Base-by-base conservation (phyloP, 2,797 vertebrate species). In the Sitta carolinensis region DNA sequence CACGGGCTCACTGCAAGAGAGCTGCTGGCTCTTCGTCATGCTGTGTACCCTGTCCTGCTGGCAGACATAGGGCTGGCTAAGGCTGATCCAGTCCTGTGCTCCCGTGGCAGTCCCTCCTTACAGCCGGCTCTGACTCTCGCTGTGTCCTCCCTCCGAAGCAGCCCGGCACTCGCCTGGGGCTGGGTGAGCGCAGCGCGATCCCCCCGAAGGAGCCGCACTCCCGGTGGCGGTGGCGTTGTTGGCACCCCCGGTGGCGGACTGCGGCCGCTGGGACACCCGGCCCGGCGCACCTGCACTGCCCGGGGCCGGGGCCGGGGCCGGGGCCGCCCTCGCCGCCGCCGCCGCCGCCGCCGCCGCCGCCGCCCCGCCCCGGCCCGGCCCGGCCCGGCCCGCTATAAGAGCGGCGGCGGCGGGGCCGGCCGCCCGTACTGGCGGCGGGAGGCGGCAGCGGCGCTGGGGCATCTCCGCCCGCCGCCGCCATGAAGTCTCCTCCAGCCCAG, bases 401-500 rank as follows among this genome's bases (percentile, higher is more conserved):
- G 13, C 32, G 21, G 42, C 13, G 32, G 54, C 13, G 30, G 57
- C 30, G 15, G 47, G 1, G 13, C 19, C 0, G 4, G 4, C 16
- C 52, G 51, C 30, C 15, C 4, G 4, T 5, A 67, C 47, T 64
- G 81, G 67, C 57, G 47, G 67, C 30, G 38, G 51, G 57, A 83
- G 66, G 66, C 13, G 20, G 36, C 9, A 16, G 72, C 23, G 12
- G 76, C 2, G 29, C 36, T 14, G 18, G 75, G 36, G 32, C 19
- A 20, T 52, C 66, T 32, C 34, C 2, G 42, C 57, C 29, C 13
- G 43, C 27, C 6, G 34, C 47, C 32, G 20, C 84, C 89, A 98
- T 98, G 97, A 98, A 97, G 78, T 84, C 97, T 3, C 93, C 73
- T 23, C 18, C 66, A 50, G 51, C 63, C 5, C 63, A 79, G 84